Base-by-base conservation (phyloP, 2,113 vertebrate species). In the Eptesicus fuscus region DNA sequence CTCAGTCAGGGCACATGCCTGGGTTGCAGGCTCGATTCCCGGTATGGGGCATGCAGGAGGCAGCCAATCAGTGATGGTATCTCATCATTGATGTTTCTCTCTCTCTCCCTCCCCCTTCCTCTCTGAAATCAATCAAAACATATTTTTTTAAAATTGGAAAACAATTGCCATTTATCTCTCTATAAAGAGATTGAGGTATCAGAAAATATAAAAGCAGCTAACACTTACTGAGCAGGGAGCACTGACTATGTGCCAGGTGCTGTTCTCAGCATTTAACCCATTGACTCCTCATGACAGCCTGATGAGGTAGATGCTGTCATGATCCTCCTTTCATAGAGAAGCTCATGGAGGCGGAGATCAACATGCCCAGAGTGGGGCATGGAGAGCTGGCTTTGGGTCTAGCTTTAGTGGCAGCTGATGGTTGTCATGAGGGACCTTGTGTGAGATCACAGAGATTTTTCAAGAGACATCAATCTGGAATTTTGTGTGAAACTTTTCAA, bases 401-500 rank as follows among this genome's bases (percentile, higher is more conserved):
- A 71, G 22, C 7, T 47, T 82, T 7, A 44, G 5, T n/a, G 84
- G 25, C 51, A 35, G 4, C 44, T 88, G 11, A 35, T 61, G 35
- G 40, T 76, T 35, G 9, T 74, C 23, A 7, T 56, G 30, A 92
- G 69, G 49, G 56, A 18, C 32, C 5, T 14, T 86, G 3, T 67
- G 18, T 86, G 92, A 59, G 13, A 59, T 51, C 40, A 11, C 35
- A 73, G 51, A 59, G 53, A 59, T 42, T 93, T 92, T 77, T 90
- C 30, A 89, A 59, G 53, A 73, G 51, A 91, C 78, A 25, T 84
- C 63, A 83, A 4, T 93, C 17, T 73, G 80, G 17, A 91, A 56
- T 88, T 83, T 70, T 73, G 28, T 83, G n/a, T 83, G 84, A 83
- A 78, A 78, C 37, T 85, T 95, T 73, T 42, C 40, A 78, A 35